Evolutionary conservation across 2,888 invertebrate genomes (phyloP).

Genomic region (Mesochorus sp.): DNA sequence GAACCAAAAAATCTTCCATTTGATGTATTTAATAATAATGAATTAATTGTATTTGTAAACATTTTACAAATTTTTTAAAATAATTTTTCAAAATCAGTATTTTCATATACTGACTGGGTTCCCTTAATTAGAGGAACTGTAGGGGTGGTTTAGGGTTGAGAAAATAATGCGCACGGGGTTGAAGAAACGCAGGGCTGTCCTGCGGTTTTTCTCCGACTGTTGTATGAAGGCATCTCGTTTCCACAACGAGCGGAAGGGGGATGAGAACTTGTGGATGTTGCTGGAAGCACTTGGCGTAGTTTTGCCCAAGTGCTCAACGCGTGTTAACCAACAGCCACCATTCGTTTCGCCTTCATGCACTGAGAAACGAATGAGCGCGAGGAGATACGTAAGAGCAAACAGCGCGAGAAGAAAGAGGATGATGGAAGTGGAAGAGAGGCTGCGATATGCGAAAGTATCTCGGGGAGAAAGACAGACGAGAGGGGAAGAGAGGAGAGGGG

Average conservation of each 20-base stretch:
- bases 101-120: too few relatives aligned
- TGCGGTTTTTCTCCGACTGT: slow-evolving; percentile 1
- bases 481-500: slow-evolving; percentile 26
- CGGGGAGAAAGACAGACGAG: slow-evolving; percentile 1
- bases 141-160: background rate
- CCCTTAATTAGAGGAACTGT: too few relatives aligned
- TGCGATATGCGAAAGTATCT: background rate
- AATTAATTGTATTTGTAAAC: too few relatives aligned
- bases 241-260: background rate
- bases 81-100: too few relatives aligned
- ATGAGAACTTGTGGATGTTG: background rate
- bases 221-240: slow-evolving; percentile 1
- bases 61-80: too few relatives aligned
- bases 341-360: slow-evolving; percentile 52
- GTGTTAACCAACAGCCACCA: slow-evolving; percentile 55
- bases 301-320: slow-evolving; percentile 19
- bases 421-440: background rate
- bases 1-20: too few relatives aligned
- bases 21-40: too few relatives aligned
- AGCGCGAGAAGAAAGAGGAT: background rate
- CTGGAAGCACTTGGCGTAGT: slow-evolving; percentile 22
- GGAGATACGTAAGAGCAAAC: slow-evolving; percentile 8
- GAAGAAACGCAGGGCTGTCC: slow-evolving; percentile 23
- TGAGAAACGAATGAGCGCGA: slow-evolving; percentile 29
- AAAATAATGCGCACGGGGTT: background rate